Base-by-base conservation (phyloP, 2,113 vertebrate genomes). In the Paraplagusia blochii region DNA sequence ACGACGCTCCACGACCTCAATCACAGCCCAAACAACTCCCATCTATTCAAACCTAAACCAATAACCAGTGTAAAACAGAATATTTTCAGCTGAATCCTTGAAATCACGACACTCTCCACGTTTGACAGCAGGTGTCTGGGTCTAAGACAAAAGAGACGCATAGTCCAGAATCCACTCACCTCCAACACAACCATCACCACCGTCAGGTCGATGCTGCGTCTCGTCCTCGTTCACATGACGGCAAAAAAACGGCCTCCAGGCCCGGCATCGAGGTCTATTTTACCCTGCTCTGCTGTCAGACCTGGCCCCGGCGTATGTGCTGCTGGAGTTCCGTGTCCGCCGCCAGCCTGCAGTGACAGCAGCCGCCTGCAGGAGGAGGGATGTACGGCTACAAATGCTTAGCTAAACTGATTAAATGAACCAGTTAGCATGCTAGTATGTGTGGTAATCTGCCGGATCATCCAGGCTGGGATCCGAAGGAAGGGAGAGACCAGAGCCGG, bases 151-250 rank as follows among this genome's bases (percentile, higher is more conserved):
- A 80, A 60, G 72, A 69, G 55, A 45, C 48, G 54, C 52, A 54
- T 39, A 1, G 72, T 34, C 58, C 62, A n/a, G 60, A 12, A 29
- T 19, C 7, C 9, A 8, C 42, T 8, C 12, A 33, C 2, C 49
- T 79, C 85, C 76, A 85, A 80, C 85, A 58, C 34, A 14, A 43
- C 14, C 42, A 43, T 82, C 74, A 69, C 54, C 69, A 59, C 49
- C 51, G 58, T 7, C 70, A 29, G 68, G 29, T 45, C 5, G 52
- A 67, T 73, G 76, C 22, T 29, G 6, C 74, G 65, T 55, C 47
- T 52, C 53, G 44, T 46, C 74, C 69, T 61, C 71, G 55, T 17
- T 62, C 69, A 52, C 59, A 45, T 56, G 56, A 53, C 45, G 44
- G 56, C 38, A 17, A 19, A 43, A 40, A 5, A 12, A 40, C 11